A percentile compares a stretch with the other conserved stretches of the same genome.
These are phyloP conservation scores for Drosophila stalkeri DNA, from an alignment of 2,888 invertebrate species.

Conservation along the genomic window DNA sequence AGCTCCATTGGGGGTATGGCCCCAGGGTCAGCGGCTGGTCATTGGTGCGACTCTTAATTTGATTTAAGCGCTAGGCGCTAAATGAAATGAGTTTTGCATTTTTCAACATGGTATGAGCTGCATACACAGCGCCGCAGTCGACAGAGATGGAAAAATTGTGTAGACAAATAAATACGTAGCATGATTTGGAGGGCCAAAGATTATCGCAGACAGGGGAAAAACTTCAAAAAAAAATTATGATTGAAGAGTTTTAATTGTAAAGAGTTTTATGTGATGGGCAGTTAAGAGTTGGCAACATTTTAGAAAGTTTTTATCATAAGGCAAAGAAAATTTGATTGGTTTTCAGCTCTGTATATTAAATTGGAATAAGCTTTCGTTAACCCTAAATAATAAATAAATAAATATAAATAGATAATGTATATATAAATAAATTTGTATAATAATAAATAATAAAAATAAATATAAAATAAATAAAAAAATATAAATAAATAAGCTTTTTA, in stretches of 20 bases:
- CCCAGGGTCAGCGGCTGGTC: slow-evolving; percentile 68
- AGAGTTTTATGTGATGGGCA: neutral
- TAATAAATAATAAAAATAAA: too few relatives aligned
- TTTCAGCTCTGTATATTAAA: too few relatives aligned
- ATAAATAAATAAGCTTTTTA: too few relatives aligned
- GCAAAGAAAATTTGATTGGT: too few relatives aligned
- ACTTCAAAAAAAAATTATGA: neutral
- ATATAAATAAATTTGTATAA: too few relatives aligned
- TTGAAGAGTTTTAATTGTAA: neutral
- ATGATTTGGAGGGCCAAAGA: neutral
- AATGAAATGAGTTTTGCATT: slow-evolving; percentile 70
- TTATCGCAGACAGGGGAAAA: neutral
- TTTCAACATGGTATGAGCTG: neutral
- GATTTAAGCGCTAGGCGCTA: slow-evolving; percentile 63
- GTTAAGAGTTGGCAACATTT: neutral
- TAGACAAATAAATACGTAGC: slow-evolving; percentile 12
- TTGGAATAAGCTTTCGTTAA: too few relatives aligned
- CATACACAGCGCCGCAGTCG: neutral
- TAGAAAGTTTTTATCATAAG: neutral
- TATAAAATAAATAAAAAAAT: too few relatives aligned
- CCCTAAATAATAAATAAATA: too few relatives aligned
- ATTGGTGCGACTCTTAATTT: slow-evolving; percentile 80
- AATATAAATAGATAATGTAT: too few relatives aligned
- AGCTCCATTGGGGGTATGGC: slow-evolving; percentile 39
- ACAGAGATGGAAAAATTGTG: neutral